Evolutionary conservation across 2,797 vertebrate genomes (phyloP).

Genomic region (Neomorphus geoffroyi): DNA sequence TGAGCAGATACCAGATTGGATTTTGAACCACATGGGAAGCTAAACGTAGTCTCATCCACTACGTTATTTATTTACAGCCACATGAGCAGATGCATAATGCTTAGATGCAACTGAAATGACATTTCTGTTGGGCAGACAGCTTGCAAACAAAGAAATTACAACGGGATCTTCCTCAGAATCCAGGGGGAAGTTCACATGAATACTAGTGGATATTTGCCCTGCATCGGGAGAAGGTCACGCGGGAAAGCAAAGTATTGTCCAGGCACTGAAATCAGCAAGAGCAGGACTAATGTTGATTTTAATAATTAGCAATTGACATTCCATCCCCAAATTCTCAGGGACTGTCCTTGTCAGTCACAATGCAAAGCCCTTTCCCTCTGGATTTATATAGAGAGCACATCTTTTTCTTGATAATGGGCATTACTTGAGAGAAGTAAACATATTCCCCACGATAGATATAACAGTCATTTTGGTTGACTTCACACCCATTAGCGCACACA

Average conservation of each 20-base stretch:
- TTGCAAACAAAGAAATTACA: conserved; percentile 39
- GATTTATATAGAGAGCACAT: background rate
- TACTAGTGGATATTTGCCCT: background rate
- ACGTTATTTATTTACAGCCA: conserved; percentile 50
- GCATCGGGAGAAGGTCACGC: accelerated
- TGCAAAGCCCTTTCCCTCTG: background rate
- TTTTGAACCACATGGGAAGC: conserved; percentile 26
- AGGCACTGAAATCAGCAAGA: background rate
- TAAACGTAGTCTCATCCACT: background rate
- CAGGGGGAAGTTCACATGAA: background rate
- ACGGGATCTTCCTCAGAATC: background rate
- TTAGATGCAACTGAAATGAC: conserved; percentile 47
- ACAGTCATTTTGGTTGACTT: background rate
- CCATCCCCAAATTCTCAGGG: background rate
- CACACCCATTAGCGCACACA: background rate
- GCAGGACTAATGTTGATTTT: background rate
- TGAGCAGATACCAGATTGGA: conserved; percentile 33
- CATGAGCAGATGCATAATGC: conserved; percentile 41
- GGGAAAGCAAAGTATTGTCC: background rate
- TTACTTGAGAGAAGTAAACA: background rate
- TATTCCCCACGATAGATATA: background rate
- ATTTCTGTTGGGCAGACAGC: conserved; percentile 45
- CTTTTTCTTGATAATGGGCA: background rate
- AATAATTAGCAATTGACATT: background rate
- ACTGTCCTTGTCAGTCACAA: background rate